Base-by-base conservation (phyloP, 2,888 invertebrate genomes). In the Caenorhabditis sulstoni region DNA sequence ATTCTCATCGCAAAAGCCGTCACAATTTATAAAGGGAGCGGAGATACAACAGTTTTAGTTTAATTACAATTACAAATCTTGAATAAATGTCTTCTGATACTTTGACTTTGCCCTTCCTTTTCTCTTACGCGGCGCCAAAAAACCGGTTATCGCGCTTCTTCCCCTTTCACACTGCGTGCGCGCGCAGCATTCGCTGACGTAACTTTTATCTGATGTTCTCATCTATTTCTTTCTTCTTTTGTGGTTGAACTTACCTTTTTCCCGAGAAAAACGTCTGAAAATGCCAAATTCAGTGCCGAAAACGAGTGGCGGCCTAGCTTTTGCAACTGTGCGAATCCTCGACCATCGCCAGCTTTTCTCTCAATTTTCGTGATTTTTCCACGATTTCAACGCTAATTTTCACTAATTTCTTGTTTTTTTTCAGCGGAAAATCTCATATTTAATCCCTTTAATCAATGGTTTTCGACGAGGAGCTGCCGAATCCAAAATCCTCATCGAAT, bases 401-500 rank as follows among this genome's bases (percentile, higher is more conserved):
- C 41, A 41, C 14, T 11, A 14, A 41, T 41, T 41, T 41, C 11
- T 7, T 41, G 4, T 3, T 14, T 11, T 8, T 41, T 41, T 41
- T 14, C 41, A 41, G 41, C 41, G 11, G 29, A 29, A 29, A 29
- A 44, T 11, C 44, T 18, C 47, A 18, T 50, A 50, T 50, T 22
- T 50, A 8, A 39, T 4, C 16, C 22, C 22, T 9, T 11, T 29
- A 37, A 22, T 59, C 41, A 35, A 76, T 76, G 68, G 68, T 76
- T 11, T 76, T 64, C 52, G 68, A 76, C 14, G 75, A 76, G 9
- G 75, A 76, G 29, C 62, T 47, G 23, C 49, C 67, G 4, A 35
- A 39, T 11, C 67, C 67, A 41, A 61, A 64, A 37, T 20, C 44
- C 20, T 55, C 55, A 14, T 45, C 70, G 11, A 70, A 70, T 18